These are phyloP conservation scores for Dolichallabes microphthalmus DNA, from an alignment of 2,113 vertebrate genomes.

Conservation along the genomic window DNA sequence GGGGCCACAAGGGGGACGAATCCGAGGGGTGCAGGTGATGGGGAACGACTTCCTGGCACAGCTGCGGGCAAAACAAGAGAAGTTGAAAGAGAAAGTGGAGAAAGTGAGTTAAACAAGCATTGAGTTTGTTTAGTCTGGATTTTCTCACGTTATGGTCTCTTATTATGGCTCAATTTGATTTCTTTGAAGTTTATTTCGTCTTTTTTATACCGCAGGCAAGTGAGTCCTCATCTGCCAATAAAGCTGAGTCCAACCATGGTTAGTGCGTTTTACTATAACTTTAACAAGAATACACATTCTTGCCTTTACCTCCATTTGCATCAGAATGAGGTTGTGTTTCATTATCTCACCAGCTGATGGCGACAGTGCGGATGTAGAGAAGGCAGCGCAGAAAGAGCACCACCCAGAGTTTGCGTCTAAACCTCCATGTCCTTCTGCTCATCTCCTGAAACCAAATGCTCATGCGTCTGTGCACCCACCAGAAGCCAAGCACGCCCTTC, in stretches of 20 bases:
- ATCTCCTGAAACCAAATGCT: not conserved
- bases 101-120: conserved; percentile 11
- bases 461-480: not conserved
- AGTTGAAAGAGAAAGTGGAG: conserved; percentile 60
- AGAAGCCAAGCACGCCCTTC: not conserved
- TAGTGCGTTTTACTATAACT: not conserved
- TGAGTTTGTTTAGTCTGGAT: not conserved
- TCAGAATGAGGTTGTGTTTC: not conserved
- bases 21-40: conserved; percentile 82
- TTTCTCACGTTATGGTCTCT: not conserved
- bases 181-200: not conserved
- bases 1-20: conserved; percentile 72
- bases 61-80: conserved; percentile 94
- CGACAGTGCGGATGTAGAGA: conserved; percentile 3
- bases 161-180: not conserved
- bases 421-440: not conserved
- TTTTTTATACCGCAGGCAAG: not conserved
- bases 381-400: not conserved
- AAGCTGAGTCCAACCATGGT: conserved; percentile 11
- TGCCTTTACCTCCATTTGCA: not conserved
- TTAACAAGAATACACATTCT: not conserved
- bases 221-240: conserved; percentile 17
- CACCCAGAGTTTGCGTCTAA: not conserved
- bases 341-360: conserved; percentile 18
- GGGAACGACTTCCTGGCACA: conserved; percentile 87